These are phyloP conservation scores for Euschistus heros DNA, from an alignment of 1,140 invertebrate species.

Conservation along the genomic window DNA sequence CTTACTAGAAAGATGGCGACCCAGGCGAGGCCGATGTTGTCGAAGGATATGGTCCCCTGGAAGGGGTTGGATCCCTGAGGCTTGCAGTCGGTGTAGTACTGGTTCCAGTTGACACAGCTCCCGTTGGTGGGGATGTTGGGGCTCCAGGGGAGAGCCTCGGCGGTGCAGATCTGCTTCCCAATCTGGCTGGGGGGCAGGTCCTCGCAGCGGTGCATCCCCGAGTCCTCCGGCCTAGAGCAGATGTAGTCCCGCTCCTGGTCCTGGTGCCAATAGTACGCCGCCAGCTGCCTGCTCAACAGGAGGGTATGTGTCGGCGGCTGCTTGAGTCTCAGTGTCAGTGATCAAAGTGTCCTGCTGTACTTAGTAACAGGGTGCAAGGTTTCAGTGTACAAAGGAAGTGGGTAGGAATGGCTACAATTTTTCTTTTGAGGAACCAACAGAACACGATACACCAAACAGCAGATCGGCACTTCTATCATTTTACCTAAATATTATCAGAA, in stretches of 20 bases:
- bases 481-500: no score
- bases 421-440: no score
- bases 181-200: conserved; percentile 65
- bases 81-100: conserved; percentile 93
- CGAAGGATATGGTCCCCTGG: conserved; percentile 97
- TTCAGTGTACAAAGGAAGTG: no score
- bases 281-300: conserved; percentile 43
- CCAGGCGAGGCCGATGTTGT: conserved; percentile 99
- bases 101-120: conserved; percentile 96
- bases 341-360: no score
- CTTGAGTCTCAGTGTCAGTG: no score
- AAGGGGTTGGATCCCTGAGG: conserved; percentile 93
- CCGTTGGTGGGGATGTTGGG: conserved; percentile 42
- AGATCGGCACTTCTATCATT: no score
- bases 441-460: no score
- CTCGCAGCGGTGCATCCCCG: conserved; percentile 86
- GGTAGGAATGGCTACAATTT: no score
- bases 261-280: conserved; percentile 65
- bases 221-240: conserved; percentile 85
- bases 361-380: no score
- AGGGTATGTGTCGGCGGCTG: no score
- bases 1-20: conserved; percentile 98
- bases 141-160: conserved; percentile 38
- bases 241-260: conserved; percentile 92
- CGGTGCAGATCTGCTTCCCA: conserved; percentile 48